phyloP scores from a whole-genome alignment of 2,888 invertebrate species.

The Crematogaster levior region DNA sequence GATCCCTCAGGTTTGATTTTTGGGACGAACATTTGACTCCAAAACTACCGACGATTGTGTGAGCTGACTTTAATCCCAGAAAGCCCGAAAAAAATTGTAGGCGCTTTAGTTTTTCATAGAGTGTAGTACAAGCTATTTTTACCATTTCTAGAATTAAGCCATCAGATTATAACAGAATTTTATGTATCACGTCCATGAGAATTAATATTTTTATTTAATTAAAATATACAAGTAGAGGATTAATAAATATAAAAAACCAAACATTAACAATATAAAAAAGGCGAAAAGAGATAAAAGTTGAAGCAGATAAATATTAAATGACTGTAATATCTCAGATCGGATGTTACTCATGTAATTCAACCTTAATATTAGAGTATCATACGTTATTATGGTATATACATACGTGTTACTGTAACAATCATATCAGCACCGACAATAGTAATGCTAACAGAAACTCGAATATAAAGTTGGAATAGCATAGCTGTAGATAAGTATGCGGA shows the following conservation, averaged over 20 bases:
- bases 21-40: constrained; percentile 14
- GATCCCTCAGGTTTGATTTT: constrained; percentile 49
- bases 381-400: background rate
- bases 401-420: background rate
- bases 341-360: background rate
- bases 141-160: background rate
- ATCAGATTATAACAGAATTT: background rate
- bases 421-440: background rate
- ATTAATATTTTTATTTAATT: background rate
- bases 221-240: background rate
- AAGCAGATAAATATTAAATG: constrained; percentile 9
- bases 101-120: constrained; percentile 16
- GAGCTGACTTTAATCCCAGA: constrained; percentile 40
- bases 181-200: background rate
- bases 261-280: background rate
- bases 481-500: constrained; percentile 19
- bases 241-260: background rate
- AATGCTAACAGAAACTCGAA: background rate
- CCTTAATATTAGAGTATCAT: no score
- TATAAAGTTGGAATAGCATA: constrained; percentile 7
- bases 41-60: constrained; percentile 14
- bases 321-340: background rate
- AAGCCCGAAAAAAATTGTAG: constrained; percentile 20
- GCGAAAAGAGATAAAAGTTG: background rate
- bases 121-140: constrained; percentile 7